These are phyloP conservation scores for Tinea semifulvella DNA, from an alignment of 2,888 invertebrate genomes.

Conservation along the genomic window DNA sequence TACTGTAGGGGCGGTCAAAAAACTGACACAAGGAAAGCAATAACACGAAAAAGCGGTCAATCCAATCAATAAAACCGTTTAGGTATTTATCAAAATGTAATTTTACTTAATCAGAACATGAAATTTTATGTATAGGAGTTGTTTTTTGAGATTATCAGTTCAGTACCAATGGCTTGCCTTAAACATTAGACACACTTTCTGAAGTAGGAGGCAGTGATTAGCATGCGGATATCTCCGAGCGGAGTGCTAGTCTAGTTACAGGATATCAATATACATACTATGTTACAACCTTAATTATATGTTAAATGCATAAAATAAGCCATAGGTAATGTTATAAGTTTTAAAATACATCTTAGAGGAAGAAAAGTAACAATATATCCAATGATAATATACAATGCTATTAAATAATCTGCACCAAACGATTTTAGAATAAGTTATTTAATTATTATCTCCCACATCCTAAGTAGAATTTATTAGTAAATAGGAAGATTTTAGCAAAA, in stretches of 20 bases:
- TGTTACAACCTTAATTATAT: constrained; percentile 1
- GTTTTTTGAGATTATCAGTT: constrained; percentile 57
- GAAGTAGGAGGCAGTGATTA: too few relatives aligned
- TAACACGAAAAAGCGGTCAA: constrained; percentile 70
- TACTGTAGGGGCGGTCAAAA: constrained; percentile 65
- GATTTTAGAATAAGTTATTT: too few relatives aligned
- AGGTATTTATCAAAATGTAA: constrained; percentile 18
- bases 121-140: constrained; percentile 35
- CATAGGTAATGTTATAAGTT: constrained; percentile 11
- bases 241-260: constrained; percentile 1
- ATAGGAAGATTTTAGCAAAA: neutral
- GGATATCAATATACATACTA: neutral
- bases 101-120: constrained; percentile 7
- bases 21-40: constrained; percentile 70
- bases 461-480: constrained; percentile 1
- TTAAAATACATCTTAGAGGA: constrained; percentile 10
- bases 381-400: constrained; percentile 61
- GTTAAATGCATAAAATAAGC: constrained; percentile 12
- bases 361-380: constrained; percentile 25
- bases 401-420: constrained; percentile 61
- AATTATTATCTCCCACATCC: constrained; percentile 10
- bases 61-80: constrained; percentile 62
- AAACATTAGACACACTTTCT: constrained; percentile 1
- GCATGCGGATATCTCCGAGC: constrained; percentile 3
- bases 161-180: constrained; percentile 10